phyloP scores from a whole-genome alignment of 1,140 invertebrate species.

The Drosophila pandora region DNA sequence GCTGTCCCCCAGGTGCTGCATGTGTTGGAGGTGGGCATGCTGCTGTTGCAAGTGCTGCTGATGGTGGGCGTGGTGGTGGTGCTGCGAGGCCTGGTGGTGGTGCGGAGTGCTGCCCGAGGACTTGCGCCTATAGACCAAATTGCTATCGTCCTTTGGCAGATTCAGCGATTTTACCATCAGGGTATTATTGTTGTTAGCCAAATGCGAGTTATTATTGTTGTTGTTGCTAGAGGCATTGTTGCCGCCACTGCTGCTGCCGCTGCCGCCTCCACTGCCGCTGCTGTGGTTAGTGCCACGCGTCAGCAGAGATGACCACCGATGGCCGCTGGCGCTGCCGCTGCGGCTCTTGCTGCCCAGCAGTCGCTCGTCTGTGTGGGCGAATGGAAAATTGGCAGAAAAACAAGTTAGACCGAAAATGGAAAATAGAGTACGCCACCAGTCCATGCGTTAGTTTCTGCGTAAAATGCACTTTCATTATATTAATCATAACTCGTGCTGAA shows the following conservation, averaged over 20 bases:
- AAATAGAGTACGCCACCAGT: not conserved
- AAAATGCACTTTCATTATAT: conserved; percentile 19
- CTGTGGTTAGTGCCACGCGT: conserved; percentile 42
- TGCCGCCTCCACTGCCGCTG: conserved; percentile 2
- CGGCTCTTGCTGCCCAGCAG: conserved; percentile 68
- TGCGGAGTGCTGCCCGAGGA: conserved; percentile 86
- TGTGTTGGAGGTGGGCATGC: conserved; percentile 41
- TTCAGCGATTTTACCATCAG: conserved; percentile 77
- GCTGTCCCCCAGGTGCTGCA: conserved; percentile 58
- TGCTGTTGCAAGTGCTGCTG: conserved; percentile 41
- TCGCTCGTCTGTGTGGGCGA: conserved; percentile 59
- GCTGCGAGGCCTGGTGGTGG: conserved; percentile 40
- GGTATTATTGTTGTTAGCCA: conserved; percentile 78
- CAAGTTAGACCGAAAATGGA: conserved; percentile 7
- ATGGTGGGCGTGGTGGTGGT: conserved; percentile 17
- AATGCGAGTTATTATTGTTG: conserved; percentile 66
- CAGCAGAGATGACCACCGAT: conserved; percentile 73
- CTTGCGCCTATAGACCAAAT: conserved; percentile 85
- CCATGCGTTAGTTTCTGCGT: not conserved
- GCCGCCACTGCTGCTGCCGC: conserved; percentile 13
- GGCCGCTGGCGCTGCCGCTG: conserved; percentile 71
- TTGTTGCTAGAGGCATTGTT: conserved; percentile 36
- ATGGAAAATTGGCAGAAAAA: conserved; percentile 6
- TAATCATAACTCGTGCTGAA: conserved; percentile 51
- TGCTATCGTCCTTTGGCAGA: conserved; percentile 84